These are phyloP conservation scores for Dicerorhinus sumatrensis DNA, from an alignment of 2,113 vertebrate genomes.

Conservation along the genomic window DNA sequence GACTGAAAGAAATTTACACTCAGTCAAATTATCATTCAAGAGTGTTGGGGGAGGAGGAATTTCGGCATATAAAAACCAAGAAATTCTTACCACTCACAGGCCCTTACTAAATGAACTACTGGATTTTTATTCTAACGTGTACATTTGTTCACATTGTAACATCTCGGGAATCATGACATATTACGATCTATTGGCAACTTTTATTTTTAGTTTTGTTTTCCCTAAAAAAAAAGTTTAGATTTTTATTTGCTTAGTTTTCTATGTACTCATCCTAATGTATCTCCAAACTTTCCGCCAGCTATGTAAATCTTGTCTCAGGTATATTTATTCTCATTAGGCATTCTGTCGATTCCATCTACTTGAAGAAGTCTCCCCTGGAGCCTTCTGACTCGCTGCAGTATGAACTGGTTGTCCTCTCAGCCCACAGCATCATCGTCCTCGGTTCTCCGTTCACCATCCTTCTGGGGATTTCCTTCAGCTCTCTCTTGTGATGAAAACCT, in stretches of 20 bases:
- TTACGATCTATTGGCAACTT: neutral
- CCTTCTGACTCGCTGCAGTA: neutral
- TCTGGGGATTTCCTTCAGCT: neutral
- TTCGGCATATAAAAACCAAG: neutral
- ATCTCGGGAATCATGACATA: neutral
- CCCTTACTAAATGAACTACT: neutral
- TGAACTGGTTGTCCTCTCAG: neutral
- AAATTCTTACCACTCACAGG: neutral
- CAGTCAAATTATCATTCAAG: neutral
- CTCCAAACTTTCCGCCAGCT: neutral
- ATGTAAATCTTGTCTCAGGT: neutral
- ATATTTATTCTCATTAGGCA: neutral
- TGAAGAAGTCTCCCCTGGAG: neutral
- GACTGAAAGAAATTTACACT: neutral
- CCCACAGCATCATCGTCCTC: fast-evolving
- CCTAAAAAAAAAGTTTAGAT: neutral
- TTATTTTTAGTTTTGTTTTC: neutral
- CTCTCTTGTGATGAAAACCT: neutral
- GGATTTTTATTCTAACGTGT: constrained; percentile 30
- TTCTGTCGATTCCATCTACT: neutral
- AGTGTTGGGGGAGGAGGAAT: neutral
- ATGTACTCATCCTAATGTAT: neutral
- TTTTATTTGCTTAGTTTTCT: constrained; percentile 6
- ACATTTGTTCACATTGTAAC: neutral
- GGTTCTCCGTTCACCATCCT: neutral